Conservation (phyloP, 2,888 invertebrate genomes). For the Cryptus viduatorius region DNA sequence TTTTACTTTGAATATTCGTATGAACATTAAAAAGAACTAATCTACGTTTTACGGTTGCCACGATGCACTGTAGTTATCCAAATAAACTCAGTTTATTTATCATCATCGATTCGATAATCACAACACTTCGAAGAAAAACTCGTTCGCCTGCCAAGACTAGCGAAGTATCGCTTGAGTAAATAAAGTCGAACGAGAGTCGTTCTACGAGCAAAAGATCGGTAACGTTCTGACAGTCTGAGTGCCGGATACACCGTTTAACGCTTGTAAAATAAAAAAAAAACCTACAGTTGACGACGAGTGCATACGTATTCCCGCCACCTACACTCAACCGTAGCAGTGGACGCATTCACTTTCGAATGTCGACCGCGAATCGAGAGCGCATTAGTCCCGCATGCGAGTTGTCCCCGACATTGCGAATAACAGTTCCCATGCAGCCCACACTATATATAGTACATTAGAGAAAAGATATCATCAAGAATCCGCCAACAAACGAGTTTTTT, state of each 20-base stretch:
- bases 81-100: not conserved
- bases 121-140: slow-evolving; percentile 7
- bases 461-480: slow-evolving; percentile 24
- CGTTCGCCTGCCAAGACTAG: slow-evolving; percentile 15
- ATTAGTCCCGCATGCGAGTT: slow-evolving; percentile 47
- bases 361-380: slow-evolving; percentile 51
- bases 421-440: not conserved
- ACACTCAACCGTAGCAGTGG: slow-evolving; percentile 6
- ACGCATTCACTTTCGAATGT: slow-evolving; percentile 66
- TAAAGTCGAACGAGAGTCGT: not conserved
- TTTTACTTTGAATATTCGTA: not conserved
- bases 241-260: slow-evolving; percentile 31
- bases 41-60: not conserved
- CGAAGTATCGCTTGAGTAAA: not conserved
- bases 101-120: not conserved
- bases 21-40: not conserved
- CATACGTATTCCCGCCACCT: not conserved
- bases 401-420: slow-evolving; percentile 59
- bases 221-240: slow-evolving; percentile 5
- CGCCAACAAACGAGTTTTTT: slow-evolving; percentile 5
- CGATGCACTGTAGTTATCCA: not conserved
- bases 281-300: slow-evolving; percentile 19
- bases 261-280: not conserved
- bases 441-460: not conserved
- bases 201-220: slow-evolving; percentile 20